Evolutionary conservation across 2,797 vertebrate genomes (phyloP), one percentile per base, ranked within the genome.

Genomic region (Moxostoma hubbsi): DNA sequence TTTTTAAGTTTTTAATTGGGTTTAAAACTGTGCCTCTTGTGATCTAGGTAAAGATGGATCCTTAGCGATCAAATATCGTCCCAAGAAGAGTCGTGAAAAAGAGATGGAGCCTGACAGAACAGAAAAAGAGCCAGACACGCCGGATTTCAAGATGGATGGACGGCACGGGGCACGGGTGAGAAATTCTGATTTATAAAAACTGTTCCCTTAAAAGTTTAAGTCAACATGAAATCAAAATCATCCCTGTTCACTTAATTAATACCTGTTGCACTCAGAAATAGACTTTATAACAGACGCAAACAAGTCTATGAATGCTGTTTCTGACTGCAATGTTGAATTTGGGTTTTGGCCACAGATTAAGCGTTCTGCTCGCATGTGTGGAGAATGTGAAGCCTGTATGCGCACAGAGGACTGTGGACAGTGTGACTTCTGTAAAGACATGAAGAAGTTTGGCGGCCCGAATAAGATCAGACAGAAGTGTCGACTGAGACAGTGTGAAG

Each of bases 391-490:
- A 79, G 94, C 96, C 0, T 98, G 97, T 46, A 89, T 95, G 55
- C 92, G 96, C 13, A 96, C 96, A 0, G 97, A 98, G 84, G 97
- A 98, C 90, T 97, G 97, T 43, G 94, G 95, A 5, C 94, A 93
- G 82, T 98, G 97, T 3, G 97, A 98, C 77, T 98, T 98, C 93
- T 98, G 96, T 49, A 95, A 96, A 54, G 97, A 98, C 92, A 98
- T 98, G 90, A 98, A 98, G 90, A 98, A 98, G 67, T 98, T 98
- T 0, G 97, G 97, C 6, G 97, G 97, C 4, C 97, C 96, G 0
- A 98, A 98, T 90, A 97, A 96, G 84, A 97, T 98, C 88, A 91
- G 97, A 3, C 97, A 98, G 91, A 98, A 98, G 88, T 98, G 96
- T 61, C 92, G 97, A 0, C 90, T 97, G 54, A 89, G 96, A 18